These are phyloP conservation scores for Coregonus sp. DNA, from an alignment of 2,797 vertebrate genomes.

Conservation along the genomic window DNA sequence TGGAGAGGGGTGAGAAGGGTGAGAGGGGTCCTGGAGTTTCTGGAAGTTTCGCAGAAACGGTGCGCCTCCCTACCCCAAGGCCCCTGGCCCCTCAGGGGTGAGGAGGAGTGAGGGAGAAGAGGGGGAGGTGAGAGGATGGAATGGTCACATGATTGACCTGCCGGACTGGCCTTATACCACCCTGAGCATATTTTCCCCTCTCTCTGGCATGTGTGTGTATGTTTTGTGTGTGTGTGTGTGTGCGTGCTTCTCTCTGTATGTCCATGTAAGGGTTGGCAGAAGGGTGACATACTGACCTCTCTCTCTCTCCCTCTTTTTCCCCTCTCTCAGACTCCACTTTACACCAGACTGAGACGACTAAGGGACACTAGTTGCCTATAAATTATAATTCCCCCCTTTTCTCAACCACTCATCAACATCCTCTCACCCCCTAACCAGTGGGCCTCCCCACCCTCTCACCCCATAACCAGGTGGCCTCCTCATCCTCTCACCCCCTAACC, in stretches of 20 bases:
- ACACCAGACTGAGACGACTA: too few species aligned
- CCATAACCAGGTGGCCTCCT: neutral
- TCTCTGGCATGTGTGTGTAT: neutral
- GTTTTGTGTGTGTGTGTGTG: neutral
- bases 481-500: neutral
- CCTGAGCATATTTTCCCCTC: slow-evolving; percentile 46
- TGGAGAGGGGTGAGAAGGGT: slow-evolving; percentile 52
- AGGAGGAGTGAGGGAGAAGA: slow-evolving; percentile 21
- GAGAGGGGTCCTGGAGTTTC: slow-evolving; percentile 49
- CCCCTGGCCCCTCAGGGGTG: slow-evolving; percentile 55
- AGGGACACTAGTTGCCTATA: too few species aligned
- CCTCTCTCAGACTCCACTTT: neutral
- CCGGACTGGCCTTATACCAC: slow-evolving; percentile 64
- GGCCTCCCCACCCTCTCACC: neutral
- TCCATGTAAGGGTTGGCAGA: neutral
- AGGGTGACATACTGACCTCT: neutral
- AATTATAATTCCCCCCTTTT: too few species aligned
- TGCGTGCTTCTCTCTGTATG: neutral
- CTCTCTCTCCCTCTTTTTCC: neutral
- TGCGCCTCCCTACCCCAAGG: slow-evolving; percentile 59
- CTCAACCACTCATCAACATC: neutral
- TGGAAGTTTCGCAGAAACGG: slow-evolving; percentile 67
- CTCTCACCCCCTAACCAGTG: neutral
- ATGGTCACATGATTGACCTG: slow-evolving; percentile 70
- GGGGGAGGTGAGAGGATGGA: slow-evolving; percentile 44